Evolutionary conservation across 2,888 invertebrate species (phyloP), one percentile per base, ranked within the genome.

Genomic region (Drosophila lacicola): DNA sequence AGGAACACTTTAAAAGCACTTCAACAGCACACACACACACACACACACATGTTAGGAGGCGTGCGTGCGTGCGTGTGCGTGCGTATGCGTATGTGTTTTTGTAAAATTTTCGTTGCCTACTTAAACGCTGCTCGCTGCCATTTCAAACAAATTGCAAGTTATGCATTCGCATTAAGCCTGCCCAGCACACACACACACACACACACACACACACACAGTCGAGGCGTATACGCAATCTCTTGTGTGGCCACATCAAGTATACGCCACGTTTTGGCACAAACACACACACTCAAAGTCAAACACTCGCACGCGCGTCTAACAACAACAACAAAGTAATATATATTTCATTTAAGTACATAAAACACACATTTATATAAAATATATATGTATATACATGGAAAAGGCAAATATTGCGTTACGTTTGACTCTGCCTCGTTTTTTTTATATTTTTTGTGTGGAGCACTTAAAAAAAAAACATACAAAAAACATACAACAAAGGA

Each of bases 191-290:
- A 74, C 53, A 50, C 39, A 66, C 42, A 54, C 36, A 50, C 55
- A 53, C 45, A 34, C 34, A 42, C 46, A 44, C 33, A 42, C 51
- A 45, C 45, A 61, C 34, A 46, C 33, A 25, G 41, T 0, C 63
- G 41, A 70, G 67, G 75, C 89, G 89, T 88, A 89, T 87, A 87
- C 89, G 89, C 88, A 89, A 82, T 86, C 78, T 54, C 69, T 65
- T 57, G 41, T 66, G 36, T 71, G 68, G 39, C 42, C 78, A 70
- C 73, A 89, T 80, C 55, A 80, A 87, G 78, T 87, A 83, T 80
- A 89, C 84, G 87, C 87, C 89, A 87, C 82, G 82, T 81, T 89
- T 88, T 80, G 62, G 33, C 73, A 56, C 55, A 63, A 64, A 68
- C 64, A 65, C 58, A 64, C 57, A 74, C 66, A 50, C 57, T n/a